Conservation (phyloP, 2,888 invertebrate genomes). For the Agrochola lota region DNA sequence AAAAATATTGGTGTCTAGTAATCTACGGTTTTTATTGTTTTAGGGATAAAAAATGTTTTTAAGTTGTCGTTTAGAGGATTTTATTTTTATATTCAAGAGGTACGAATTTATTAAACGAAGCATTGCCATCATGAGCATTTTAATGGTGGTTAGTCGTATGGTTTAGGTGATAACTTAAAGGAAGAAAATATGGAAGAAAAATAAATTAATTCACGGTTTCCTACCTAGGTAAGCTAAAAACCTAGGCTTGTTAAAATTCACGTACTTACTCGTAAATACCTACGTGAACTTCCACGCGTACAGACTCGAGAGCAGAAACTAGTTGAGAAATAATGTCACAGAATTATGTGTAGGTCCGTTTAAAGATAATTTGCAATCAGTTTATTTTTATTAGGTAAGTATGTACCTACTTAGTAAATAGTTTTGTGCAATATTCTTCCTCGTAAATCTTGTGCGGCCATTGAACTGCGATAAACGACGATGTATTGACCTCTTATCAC, state of each 20-base stretch:
- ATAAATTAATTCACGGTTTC: conserved; percentile 2
- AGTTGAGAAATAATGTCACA: conserved; percentile 10
- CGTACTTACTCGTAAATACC: not conserved
- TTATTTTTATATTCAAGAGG: not conserved
- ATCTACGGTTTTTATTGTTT: not conserved
- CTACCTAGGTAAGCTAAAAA: not conserved
- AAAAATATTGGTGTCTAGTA: not conserved
- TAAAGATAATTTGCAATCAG: not conserved
- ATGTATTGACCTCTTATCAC: conserved; percentile 78
- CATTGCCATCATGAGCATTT: not conserved
- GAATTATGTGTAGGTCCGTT: not conserved
- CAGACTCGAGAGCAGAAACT: not conserved
- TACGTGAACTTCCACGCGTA: not conserved
- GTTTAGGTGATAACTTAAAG: not conserved
- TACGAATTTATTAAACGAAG: not conserved
- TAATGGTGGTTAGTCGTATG: not conserved
- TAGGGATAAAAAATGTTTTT: not conserved
- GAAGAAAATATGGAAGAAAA: not conserved
- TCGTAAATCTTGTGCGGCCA: conserved; percentile 67
- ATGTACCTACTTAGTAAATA: not conserved
- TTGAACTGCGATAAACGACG: conserved; percentile 67
- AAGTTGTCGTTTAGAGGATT: not conserved
- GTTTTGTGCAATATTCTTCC: conserved; percentile 50
- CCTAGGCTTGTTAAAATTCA: not conserved
- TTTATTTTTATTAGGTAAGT: not conserved